phyloP scores from a whole-genome alignment of 1,140 invertebrate genomes.

The Harpegnathos saltator region DNA sequence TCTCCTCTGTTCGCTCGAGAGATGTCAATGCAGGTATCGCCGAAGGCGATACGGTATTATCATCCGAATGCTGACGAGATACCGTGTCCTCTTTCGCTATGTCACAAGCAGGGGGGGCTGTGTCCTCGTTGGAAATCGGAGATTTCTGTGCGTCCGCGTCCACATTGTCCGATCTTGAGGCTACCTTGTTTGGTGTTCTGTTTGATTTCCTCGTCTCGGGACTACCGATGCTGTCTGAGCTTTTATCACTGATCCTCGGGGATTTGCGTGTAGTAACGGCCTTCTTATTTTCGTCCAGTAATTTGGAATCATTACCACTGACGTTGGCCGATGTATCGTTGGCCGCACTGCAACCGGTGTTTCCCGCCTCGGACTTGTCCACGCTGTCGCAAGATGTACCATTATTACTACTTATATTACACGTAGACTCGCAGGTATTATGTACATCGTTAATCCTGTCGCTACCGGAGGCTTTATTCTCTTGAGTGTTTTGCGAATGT shows the following conservation, averaged over 20 bases:
- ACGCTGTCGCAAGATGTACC: slow-evolving; percentile 6
- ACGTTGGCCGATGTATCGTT: slow-evolving; percentile 21
- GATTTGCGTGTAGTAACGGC: slow-evolving; percentile 67
- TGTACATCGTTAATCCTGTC: slow-evolving; percentile 46
- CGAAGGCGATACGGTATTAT: background rate
- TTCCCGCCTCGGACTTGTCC: background rate
- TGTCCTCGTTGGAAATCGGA: slow-evolving; percentile 27
- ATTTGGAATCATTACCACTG: slow-evolving; percentile 40
- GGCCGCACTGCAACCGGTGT: background rate
- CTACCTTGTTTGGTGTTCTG: slow-evolving; percentile 28
- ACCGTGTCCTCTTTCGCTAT: background rate
- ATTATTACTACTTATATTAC: slow-evolving; percentile 37
- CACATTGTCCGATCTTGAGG: slow-evolving; percentile 9
- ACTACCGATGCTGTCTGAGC: slow-evolving; percentile 36
- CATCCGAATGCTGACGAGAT: background rate
- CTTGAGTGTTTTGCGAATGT: slow-evolving; percentile 68
- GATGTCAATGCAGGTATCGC: background rate
- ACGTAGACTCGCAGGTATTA: slow-evolving; percentile 58
- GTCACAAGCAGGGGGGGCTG: background rate
- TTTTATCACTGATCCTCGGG: slow-evolving; percentile 64
- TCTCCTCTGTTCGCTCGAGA: slow-evolving; percentile 8
- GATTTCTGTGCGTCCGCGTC: slow-evolving; percentile 10
- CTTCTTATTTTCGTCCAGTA: slow-evolving; percentile 65
- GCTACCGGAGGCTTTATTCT: slow-evolving; percentile 52
- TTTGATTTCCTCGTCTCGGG: slow-evolving; percentile 60